Base-by-base conservation (phyloP, 2,888 invertebrate species). In the Dryococelus australis region DNA sequence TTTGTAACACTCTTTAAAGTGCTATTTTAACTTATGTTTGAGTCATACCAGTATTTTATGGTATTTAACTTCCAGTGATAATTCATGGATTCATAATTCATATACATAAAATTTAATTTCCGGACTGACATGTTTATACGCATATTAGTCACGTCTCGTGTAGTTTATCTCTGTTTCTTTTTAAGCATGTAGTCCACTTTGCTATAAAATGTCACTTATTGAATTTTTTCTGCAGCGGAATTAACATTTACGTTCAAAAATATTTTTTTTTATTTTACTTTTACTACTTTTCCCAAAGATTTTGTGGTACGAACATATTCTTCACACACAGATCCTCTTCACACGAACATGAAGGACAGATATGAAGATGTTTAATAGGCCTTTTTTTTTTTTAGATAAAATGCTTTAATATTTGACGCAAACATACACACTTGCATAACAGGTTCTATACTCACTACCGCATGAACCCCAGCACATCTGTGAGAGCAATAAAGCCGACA, bases 281-380 rank as follows among this genome's bases (percentile, higher is more conserved):
- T 51, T 65, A 65, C 65, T 65, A 65, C 65, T 65, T 65, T 65
- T n/a, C 65, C 65, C 65, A 65, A 65, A 65, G 65, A 65, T 65
- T 65, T 65, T 65, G 65, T 65, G 65, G 65, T 16, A 65, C 65
- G 2, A 16, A n/a, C 10, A n/a, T n/a, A n/a, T 65, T 20, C 24
- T 24, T 24, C n/a, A 24, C 65, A n/a, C 65, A 24, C 65, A n/a
- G 65, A 65, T 24, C 16, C 20, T 65, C 65, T 65, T 65, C 65
- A 65, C 65, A 24, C n/a, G 65, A 65, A 65, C 65, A 65, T 65
- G n/a, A 9, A 65, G 65, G 65, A 65, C 6, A 65, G 65, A 65
- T 20, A 65, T 24, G 65, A 65, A 65, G 65, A 65, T 16, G 20
- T 65, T 65, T 8, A 65, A 65, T 65, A 65, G 65, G 65, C 65